Base-by-base conservation (phyloP, 2,888 invertebrate species). In the Synanthedon vespiformis region DNA sequence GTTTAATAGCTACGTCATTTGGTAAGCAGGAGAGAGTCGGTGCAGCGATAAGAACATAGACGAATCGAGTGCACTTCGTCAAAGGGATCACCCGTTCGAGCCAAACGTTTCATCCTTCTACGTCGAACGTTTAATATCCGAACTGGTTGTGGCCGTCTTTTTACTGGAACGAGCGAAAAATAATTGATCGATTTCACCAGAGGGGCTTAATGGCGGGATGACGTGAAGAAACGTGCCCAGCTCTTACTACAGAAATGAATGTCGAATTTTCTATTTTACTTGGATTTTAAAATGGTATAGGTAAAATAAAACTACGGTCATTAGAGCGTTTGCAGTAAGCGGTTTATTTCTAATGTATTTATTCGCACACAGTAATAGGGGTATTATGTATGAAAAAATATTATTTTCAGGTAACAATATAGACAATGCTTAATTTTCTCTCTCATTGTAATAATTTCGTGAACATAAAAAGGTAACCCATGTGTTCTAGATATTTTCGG, bases 41-140 rank as follows among this genome's bases (percentile, higher is more conserved):
- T 65, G 64, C 61, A 54, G 55, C 72, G 79, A 80, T 80, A 82
- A 81, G 76, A 74, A 76, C 74, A 67, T 63, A 72, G 80, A 82
- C 72, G 67, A 67, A 77, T 77, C 69, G 72, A 63, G 63, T 57
- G 64, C 68, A 68, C 71, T 75, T 63, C 72, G 74, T 80, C 82
- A 82, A 80, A 82, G 73, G 75, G 78, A 80, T 79, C 73, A 69
- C 70, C 63, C 61, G 59, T 58, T 66, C 65, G 62, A 51, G 40
- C 51, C 27, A 51, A 64, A 59, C 65, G 62, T 61, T 66, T 59
- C 68, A 72, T 74, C 71, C 67, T 69, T 70, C 65, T 62, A 64
- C 68, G 67, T 68, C 68, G 63, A 44, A 44, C 77, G 80, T 80
- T 82, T 80, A 80, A 85, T 83, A 84, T 82, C 82, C 81, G 79